Conservation (phyloP, 2,888 invertebrate species). For the Onchidella celtica region DNA sequence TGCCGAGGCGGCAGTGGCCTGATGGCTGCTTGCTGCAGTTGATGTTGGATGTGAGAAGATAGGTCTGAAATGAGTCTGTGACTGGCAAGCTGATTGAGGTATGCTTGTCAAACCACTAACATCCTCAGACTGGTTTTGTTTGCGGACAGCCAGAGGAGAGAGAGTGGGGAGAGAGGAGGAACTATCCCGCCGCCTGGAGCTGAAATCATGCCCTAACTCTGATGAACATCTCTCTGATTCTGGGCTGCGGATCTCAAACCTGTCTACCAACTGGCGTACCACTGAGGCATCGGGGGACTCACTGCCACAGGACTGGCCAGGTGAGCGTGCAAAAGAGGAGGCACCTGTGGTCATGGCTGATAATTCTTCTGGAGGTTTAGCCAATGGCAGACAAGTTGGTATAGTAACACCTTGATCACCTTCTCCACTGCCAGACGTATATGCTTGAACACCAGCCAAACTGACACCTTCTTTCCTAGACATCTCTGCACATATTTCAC, state of each 20-base stretch:
- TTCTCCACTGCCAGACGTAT: neutral
- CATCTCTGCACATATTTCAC: neutral
- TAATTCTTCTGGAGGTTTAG: neutral
- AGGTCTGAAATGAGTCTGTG: neutral
- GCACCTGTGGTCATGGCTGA: neutral
- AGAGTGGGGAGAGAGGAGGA: neutral
- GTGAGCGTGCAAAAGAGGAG: constrained; percentile 6
- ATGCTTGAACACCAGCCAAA: no score
- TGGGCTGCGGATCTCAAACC: constrained; percentile 58
- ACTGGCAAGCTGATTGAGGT: neutral
- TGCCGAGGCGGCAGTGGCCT: no score
- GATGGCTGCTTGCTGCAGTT: neutral
- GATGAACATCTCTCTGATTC: constrained; percentile 20
- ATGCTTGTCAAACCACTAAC: no score
- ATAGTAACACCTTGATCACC: neutral
- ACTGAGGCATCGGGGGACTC: constrained; percentile 46
- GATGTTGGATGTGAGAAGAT: neutral
- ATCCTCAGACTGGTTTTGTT: no score
- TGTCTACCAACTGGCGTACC: constrained; percentile 63
- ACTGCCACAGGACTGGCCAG: neutral
- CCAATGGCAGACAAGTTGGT: neutral
- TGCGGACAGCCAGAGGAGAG: no score
- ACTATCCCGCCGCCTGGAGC: neutral
- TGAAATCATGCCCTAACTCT: constrained; percentile 4
- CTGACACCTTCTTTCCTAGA: no score